Evolutionary conservation across 1,140 invertebrate genomes (phyloP).

Genomic region (Eciton burchellii): DNA sequence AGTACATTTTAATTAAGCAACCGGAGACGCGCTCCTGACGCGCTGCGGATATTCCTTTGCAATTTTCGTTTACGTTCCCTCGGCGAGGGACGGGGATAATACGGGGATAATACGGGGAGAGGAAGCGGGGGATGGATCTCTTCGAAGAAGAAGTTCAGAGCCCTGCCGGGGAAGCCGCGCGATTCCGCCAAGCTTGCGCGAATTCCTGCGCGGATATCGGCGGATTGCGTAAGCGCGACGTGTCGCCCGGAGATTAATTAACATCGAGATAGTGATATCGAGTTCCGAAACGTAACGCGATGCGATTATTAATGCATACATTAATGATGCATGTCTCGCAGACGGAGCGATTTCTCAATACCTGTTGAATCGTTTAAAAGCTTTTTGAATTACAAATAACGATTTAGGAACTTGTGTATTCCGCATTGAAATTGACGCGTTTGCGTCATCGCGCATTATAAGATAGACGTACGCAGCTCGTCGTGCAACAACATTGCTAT

Average conservation of each 20-base stretch:
- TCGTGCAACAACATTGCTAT: background rate
- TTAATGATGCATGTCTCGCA: background rate
- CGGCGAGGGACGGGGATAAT: no score
- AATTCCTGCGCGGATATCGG: background rate
- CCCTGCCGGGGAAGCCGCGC: background rate
- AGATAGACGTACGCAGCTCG: constrained; percentile 24
- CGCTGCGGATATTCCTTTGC: background rate
- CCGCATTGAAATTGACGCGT: constrained; percentile 8
- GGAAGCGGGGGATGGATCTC: no score
- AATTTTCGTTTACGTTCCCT: constrained; percentile 9
- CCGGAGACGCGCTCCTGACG: background rate
- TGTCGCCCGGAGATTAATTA: background rate
- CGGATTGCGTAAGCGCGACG: background rate
- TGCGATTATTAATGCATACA: background rate
- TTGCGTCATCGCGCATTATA: constrained; percentile 17
- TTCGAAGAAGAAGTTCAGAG: no score
- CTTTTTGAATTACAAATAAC: constrained; percentile 42
- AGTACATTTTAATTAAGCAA: constrained; percentile 45
- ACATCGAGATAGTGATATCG: background rate
- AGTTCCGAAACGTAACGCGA: background rate
- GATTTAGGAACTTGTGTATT: constrained; percentile 43
- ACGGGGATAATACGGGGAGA: no score
- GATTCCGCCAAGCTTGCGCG: background rate
- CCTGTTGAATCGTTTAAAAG: background rate
- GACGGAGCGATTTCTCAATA: background rate